phyloP scores from a whole-genome alignment of 2,888 invertebrate genomes.

The Nymphalis urticae region DNA sequence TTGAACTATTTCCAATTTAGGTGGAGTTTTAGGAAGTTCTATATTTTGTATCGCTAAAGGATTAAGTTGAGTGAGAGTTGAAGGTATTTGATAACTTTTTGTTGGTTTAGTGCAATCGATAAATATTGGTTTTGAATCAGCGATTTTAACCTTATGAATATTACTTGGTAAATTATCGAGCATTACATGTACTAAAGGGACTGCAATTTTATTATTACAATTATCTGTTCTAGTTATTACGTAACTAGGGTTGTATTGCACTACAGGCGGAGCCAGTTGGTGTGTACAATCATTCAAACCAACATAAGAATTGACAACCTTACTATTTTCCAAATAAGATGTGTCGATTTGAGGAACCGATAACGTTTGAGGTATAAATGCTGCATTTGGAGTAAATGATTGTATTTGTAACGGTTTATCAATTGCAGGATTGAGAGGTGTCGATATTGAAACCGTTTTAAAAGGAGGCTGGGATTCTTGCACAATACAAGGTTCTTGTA shows the following conservation, averaged over 20 bases:
- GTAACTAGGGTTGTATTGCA: background rate
- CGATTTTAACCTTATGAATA: slow-evolving; percentile 3
- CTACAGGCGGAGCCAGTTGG: background rate
- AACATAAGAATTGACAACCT: background rate
- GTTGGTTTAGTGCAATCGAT: slow-evolving; percentile 14
- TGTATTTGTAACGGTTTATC: slow-evolving; percentile 4
- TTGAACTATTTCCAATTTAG: background rate
- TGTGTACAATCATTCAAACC: slow-evolving; percentile 4
- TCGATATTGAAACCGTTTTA: slow-evolving; percentile 1
- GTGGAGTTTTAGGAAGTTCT: background rate
- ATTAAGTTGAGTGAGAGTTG: background rate
- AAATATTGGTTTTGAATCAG: slow-evolving; percentile 2
- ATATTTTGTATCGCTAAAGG: background rate
- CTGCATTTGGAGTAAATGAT: slow-evolving; percentile 1
- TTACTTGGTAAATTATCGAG: background rate
- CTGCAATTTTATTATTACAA: slow-evolving; percentile 1
- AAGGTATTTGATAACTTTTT: background rate
- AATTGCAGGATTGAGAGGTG: background rate
- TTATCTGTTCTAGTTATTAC: background rate
- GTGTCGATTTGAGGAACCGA: slow-evolving; percentile 1
- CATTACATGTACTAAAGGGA: background rate
- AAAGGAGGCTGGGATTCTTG: background rate
- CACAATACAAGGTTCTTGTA: background rate
- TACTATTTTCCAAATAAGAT: slow-evolving; percentile 1
- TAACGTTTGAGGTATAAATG: slow-evolving; percentile 1